Conservation (phyloP, 2,797 vertebrate genomes). For the Megaceryle alcyon region DNA sequence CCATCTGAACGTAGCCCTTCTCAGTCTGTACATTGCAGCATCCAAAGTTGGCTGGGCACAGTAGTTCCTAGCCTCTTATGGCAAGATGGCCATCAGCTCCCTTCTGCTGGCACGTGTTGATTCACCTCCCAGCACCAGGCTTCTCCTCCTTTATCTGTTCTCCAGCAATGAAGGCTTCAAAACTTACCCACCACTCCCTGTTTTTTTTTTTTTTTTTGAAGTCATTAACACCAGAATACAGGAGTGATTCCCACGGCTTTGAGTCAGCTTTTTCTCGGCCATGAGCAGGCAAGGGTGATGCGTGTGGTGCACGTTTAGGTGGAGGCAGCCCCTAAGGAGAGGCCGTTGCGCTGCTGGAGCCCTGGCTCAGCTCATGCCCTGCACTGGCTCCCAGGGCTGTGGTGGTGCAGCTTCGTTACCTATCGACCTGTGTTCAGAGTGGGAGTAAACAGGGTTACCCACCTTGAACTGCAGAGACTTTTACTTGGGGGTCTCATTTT, state of each 20-base stretch:
- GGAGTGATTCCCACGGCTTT: neutral
- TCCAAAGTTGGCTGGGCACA: accelerated
- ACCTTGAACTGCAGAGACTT: accelerated
- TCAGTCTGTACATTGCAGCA: neutral
- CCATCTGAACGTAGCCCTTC: accelerated
- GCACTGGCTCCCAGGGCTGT: accelerated
- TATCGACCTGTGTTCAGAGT: accelerated
- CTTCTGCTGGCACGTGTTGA: neutral
- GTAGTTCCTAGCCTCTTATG: accelerated
- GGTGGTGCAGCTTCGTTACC: neutral
- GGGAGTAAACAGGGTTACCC: accelerated
- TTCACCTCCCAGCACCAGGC: neutral
- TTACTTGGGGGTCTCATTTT: accelerated
- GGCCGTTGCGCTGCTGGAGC: neutral
- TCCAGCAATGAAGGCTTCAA: accelerated
- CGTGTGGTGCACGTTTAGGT: accelerated
- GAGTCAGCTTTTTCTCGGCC: neutral
- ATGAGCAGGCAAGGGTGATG: neutral
- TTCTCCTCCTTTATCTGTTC: accelerated
- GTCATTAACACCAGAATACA: neutral
- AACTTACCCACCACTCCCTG: neutral
- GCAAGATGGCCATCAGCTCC: neutral
- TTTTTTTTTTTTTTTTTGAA: neutral
- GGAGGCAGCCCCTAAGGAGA: neutral
- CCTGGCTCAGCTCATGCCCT: accelerated